Percentiles rank a stretch among this genome's conserved stretches.
Conservation (phyloP, 2,113 vertebrate species). For the Todiramphus chloris region DNA sequence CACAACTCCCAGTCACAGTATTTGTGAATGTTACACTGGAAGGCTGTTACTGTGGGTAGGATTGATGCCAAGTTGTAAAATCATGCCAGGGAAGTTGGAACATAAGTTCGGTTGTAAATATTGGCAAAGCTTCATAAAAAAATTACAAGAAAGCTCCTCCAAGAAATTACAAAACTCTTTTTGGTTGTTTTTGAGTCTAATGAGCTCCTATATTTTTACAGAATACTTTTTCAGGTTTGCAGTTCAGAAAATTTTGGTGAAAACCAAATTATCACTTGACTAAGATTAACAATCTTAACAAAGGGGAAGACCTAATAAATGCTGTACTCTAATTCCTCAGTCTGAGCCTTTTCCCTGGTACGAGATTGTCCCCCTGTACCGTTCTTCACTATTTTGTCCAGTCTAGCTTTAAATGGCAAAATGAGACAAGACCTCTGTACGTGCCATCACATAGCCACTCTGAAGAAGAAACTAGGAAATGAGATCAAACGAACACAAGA, state of each 20-base stretch:
- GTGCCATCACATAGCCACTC: background rate
- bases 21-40: background rate
- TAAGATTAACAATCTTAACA: background rate
- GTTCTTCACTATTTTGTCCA: background rate
- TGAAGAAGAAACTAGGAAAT: background rate
- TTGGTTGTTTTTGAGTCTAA: background rate
- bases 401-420: background rate
- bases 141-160: background rate
- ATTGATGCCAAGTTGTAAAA: constrained; percentile 28
- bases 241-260: constrained; percentile 19
- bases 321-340: background rate
- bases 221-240: background rate
- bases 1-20: background rate
- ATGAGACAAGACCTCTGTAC: background rate
- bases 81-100: background rate
- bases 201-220: background rate
- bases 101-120: constrained; percentile 58
- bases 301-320: background rate
- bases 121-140: constrained; percentile 45
- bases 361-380: background rate
- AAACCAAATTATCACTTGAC: background rate
- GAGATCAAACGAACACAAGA: background rate
- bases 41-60: constrained; percentile 2
- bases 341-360: background rate
- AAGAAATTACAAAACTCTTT: background rate